Evolutionary conservation across 2,888 invertebrate genomes (phyloP), one percentile per base, ranked within the genome.

Genomic region (Amiota minor): DNA sequence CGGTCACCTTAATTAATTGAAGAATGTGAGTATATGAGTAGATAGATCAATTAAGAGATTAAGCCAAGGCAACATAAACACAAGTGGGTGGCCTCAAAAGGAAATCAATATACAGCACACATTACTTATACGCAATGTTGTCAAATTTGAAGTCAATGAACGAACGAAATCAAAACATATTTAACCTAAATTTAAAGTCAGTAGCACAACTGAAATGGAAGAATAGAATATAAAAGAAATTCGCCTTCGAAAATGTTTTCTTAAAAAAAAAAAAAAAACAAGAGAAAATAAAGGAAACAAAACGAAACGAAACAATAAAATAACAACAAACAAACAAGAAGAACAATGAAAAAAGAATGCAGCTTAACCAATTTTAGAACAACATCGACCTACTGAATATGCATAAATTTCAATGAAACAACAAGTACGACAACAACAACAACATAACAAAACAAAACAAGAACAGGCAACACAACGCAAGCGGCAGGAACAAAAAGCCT

Each of bases 301-400:
- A 12, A 23, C 23, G n/a, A 23, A n/a, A 46, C 23, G 53, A 4
- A 53, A n/a, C 23, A 50, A 23, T n/a, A 55, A 23, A 35, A 35
- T 56, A 16, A 16, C 16, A 53, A 55, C 23, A 53, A 11, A n/a
- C 14, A 16, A n/a, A 23, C 14, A 10, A 23, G 45, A 16, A 69
- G 11, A 23, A 55, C 45, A 56, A 45, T 46, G 46, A 14, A 59
- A 45, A 11, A 16, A 35, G n/a, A 45, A 56, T 56, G 55, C 18
- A 45, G 49, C 47, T 49, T n/a, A 71, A 72, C 50, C 72, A 68
- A 72, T 67, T 68, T 23, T 46, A 67, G 49, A 72, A 53, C 73
- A 68, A 50, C 62, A 49, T 62, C 72, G 74, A 74, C 74, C 74
- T 74, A 74, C 74, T 74, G 74, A 69, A 64, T 62, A 74, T 74